Evolutionary conservation across 2,797 vertebrate genomes (phyloP).

Genomic region (Crocidura indochinensis): DNA sequence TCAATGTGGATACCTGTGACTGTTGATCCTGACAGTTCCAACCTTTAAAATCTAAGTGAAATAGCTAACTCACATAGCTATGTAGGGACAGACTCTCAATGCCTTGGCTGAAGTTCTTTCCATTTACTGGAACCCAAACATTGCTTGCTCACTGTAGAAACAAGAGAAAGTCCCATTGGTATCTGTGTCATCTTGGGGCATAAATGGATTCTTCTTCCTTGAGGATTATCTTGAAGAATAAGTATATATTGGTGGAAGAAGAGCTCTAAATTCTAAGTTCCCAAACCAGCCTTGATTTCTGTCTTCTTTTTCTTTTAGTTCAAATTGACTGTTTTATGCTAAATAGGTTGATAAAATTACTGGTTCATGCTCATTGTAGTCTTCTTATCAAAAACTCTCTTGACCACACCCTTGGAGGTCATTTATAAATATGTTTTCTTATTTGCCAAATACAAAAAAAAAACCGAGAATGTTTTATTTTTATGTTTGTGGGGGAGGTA

Average conservation of each 20-base stretch:
- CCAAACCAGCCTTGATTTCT: neutral
- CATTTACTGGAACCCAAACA: neutral
- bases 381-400: neutral
- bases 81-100: neutral
- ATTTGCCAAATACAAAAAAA: no score
- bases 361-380: neutral
- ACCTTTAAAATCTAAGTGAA: conserved; percentile 12
- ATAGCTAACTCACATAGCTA: neutral
- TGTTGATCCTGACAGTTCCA: neutral
- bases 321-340: conserved; percentile 2
- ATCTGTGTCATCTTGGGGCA: neutral
- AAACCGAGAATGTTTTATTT: neutral
- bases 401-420: neutral
- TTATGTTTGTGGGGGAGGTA: no score
- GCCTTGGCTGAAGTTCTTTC: neutral
- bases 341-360: neutral
- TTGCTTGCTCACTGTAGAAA: neutral
- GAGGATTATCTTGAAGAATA: neutral
- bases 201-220: neutral
- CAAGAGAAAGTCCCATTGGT: neutral
- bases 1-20: neutral
- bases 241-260: neutral
- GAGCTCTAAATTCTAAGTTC: neutral
- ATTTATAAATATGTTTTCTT: neutral
- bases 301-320: neutral